These are phyloP conservation scores for Rhegmatorhina hoffmannsi DNA, from an alignment of 2,113 vertebrate genomes.

Conservation along the genomic window DNA sequence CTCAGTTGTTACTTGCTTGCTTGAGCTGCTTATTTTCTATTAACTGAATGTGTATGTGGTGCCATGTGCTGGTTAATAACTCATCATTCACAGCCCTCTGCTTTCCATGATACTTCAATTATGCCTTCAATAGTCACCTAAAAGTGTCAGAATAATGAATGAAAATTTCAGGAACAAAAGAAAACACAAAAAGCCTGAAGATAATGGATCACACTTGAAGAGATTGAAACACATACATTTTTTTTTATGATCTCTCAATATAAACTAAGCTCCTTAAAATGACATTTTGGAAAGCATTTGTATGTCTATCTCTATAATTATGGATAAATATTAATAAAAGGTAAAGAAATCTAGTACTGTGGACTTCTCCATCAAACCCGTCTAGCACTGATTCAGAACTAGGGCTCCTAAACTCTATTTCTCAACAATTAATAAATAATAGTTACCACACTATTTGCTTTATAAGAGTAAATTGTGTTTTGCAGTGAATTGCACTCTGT, in stretches of 20 bases:
- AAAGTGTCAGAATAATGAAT: constrained; percentile 30
- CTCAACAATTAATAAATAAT: neutral
- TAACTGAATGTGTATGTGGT: neutral
- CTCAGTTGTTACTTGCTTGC: neutral
- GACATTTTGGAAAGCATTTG: neutral
- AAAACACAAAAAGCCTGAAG: neutral
- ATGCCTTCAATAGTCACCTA: neutral
- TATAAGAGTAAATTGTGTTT: neutral
- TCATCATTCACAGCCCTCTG: neutral
- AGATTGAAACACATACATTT: neutral
- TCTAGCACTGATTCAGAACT: neutral
- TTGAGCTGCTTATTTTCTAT: neutral
- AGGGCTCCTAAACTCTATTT: neutral
- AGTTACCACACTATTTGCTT: neutral
- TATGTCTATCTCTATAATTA: neutral
- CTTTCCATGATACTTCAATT: constrained; percentile 5
- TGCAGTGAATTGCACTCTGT: neutral
- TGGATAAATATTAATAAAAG: neutral
- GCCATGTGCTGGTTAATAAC: neutral
- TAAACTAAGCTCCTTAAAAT: neutral
- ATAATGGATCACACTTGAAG: neutral
- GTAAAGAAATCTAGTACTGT: neutral
- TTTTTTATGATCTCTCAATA: neutral
- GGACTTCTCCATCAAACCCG: neutral
- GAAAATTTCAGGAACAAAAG: neutral